A percentile compares a stretch with the other conserved stretches of the same genome.
Evolutionary conservation across 2,797 vertebrate species (phyloP).

Genomic region (Peromyscus aztecus): DNA sequence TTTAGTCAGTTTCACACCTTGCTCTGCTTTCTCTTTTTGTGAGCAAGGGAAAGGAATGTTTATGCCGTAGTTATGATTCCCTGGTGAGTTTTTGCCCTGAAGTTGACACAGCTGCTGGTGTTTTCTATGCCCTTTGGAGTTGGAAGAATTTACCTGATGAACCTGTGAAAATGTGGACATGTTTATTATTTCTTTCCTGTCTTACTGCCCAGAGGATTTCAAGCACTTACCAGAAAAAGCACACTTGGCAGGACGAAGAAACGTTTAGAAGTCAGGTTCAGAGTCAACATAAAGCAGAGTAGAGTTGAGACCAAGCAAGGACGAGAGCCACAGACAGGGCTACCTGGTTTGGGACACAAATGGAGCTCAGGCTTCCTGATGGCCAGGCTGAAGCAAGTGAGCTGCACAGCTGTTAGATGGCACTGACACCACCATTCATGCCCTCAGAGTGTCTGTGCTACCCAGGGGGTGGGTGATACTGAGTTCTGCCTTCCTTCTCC

Average conservation of each 20-base stretch:
- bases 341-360: too few relatives aligned
- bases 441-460: background rate
- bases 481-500: background rate
- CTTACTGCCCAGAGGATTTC: background rate
- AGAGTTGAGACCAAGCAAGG: background rate
- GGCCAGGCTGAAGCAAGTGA: background rate
- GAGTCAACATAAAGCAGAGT: background rate
- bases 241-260: background rate
- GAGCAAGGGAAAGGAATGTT: background rate
- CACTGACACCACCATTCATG: background rate
- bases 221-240: background rate
- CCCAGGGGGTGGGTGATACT: background rate
- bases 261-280: background rate
- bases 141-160: background rate
- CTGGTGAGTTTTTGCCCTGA: background rate
- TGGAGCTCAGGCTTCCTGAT: background rate
- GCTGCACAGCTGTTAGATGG: rapidly evolving
- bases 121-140: conserved; percentile 21
- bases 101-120: background rate
- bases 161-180: background rate
- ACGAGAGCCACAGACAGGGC: background rate
- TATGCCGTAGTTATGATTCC: background rate
- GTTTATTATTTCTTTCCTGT: background rate
- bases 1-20: background rate
- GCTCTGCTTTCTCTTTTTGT: background rate